Base-by-base conservation (phyloP, 2,888 invertebrate genomes). In the Phanerotoma sp. region DNA sequence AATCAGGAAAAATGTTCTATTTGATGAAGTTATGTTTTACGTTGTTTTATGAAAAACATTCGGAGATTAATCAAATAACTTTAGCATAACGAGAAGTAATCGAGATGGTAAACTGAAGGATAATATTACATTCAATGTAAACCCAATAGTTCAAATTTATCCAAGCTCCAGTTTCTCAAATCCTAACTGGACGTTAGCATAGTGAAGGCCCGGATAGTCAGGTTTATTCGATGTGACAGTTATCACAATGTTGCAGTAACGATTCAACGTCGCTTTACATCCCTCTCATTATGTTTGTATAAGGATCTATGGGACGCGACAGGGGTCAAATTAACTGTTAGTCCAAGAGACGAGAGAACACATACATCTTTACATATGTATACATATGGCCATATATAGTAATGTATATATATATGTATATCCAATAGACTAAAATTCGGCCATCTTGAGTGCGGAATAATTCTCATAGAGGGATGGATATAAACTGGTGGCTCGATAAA, bases 201-300 rank as follows among this genome's bases (percentile, higher is more conserved):
- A n/a, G 20, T 11, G 32, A 21, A 18, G 33, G 18, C 13, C 21
- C 20, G 15, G 21, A 9, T 4, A 13, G 10, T 9, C 33, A 13
- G 25, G 51, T 44, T 40, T 28, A 51, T 51, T 20, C 16, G 18
- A 51, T 28, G 13, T 51, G 44, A 51, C 51, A 51, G 42, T 37
- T 22, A 51, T 37, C 37, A 51, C 32, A 33, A 44, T 21, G 41
- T 16, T 16, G 13, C 9, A 41, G 47, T 33, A 37, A 53, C 53
- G 41, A 53, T 53, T 25, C 47, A 40, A 40, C 15, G 53, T 53
- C 51, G 40, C 37, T 48, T 35, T 13, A 16, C 28, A 10, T 40
- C 51, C 30, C 51, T 40, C 45, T 13, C 7, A 38, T 22, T 30
- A 22, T 45, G 13, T 42, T 50, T 57, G 40, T 30, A 33, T 28